Evolutionary conservation across 2,797 vertebrate genomes (phyloP).

Genomic region (Columba guinea): DNA sequence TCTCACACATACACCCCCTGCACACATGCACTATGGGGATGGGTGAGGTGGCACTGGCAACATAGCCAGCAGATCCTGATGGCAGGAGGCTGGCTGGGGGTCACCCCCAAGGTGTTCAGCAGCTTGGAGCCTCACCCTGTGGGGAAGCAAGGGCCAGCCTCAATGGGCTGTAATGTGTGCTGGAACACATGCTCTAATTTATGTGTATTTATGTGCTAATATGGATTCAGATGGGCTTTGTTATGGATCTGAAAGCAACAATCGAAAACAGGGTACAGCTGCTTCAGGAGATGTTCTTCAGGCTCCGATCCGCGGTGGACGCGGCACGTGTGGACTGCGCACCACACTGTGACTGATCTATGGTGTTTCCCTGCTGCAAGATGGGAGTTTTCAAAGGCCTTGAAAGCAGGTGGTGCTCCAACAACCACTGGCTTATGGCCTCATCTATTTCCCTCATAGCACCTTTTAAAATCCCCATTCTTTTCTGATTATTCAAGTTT

Average conservation of each 20-base stretch:
- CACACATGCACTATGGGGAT: rapidly evolving
- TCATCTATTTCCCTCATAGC: background rate
- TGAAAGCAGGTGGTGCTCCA: background rate
- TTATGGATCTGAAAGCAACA: too few relatives aligned
- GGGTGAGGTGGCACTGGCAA: background rate
- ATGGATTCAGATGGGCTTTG: too few relatives aligned
- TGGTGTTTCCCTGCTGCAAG: background rate
- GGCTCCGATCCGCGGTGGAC: rapidly evolving
- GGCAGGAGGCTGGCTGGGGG: too few relatives aligned
- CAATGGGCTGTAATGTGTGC: too few relatives aligned
- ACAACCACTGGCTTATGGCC: background rate
- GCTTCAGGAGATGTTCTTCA: background rate
- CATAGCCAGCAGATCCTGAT: too few relatives aligned
- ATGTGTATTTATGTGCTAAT: too few relatives aligned
- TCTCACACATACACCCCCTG: background rate
- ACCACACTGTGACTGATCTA: background rate
- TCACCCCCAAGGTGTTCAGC: too few relatives aligned
- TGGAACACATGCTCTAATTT: too few relatives aligned
- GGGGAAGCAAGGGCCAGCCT: too few relatives aligned
- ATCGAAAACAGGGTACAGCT: background rate
- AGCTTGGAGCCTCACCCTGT: too few relatives aligned
- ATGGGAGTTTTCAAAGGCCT: background rate
- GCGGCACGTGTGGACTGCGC: background rate
- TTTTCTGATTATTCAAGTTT: background rate
- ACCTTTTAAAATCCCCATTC: background rate